These are phyloP conservation scores for Silurus aristotelis DNA, from an alignment of 2,797 vertebrate genomes.

Conservation along the genomic window DNA sequence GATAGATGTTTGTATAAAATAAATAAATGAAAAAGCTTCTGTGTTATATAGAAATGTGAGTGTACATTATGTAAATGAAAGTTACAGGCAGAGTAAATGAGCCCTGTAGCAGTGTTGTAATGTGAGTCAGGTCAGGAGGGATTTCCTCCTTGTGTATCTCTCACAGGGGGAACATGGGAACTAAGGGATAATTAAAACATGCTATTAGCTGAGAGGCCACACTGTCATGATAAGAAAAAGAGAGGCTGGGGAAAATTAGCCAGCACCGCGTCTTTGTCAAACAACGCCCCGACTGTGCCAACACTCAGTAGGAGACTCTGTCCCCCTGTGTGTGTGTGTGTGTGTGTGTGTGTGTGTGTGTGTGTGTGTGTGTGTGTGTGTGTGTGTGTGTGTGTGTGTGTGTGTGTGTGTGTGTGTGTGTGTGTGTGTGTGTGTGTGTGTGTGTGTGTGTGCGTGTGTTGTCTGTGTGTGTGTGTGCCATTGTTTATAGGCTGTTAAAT, in stretches of 20 bases:
- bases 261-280: conserved; percentile 54
- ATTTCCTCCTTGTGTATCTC: conserved; percentile 56
- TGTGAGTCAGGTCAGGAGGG: conserved; percentile 54
- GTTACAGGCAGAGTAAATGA: conserved; percentile 14
- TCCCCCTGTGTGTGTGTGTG: conserved; percentile 27
- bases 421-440: conserved; percentile 8
- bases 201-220: conserved; percentile 58
- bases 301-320: conserved; percentile 45
- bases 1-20: background rate
- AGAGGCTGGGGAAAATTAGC: conserved; percentile 57
- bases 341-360: conserved; percentile 30
- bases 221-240: conserved; percentile 60
- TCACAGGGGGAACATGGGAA: conserved; percentile 55
- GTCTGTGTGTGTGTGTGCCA: background rate
- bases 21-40: background rate
- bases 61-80: conserved; percentile 22
- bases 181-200: conserved; percentile 62
- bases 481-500: conserved; percentile 51
- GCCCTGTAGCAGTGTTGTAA: conserved; percentile 41
- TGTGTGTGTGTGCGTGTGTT: conserved; percentile 19
- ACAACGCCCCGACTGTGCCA: conserved; percentile 51
- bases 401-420: conserved; percentile 1
- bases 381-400: conserved; percentile 22
- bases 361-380: conserved; percentile 19
- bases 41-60: background rate